phyloP scores from a whole-genome alignment of 2,888 invertebrate genomes.

The Mesoligia furuncula region DNA sequence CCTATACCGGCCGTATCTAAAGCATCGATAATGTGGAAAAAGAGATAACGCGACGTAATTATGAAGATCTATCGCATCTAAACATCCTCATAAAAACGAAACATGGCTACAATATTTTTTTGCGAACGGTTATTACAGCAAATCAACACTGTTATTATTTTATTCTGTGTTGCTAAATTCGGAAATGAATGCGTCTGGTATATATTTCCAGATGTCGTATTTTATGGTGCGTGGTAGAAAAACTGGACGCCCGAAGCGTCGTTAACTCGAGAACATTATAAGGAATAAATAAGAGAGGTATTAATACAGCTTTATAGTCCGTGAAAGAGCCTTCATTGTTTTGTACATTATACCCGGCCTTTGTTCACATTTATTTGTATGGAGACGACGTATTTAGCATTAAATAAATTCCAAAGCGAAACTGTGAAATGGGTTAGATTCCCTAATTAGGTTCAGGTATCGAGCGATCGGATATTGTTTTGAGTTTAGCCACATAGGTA shows the following conservation, averaged over 20 bases:
- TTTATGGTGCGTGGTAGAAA: constrained; percentile 87
- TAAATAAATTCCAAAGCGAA: constrained; percentile 72
- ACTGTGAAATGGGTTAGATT: constrained; percentile 61
- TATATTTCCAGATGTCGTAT: constrained; percentile 84
- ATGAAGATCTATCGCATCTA: constrained; percentile 63
- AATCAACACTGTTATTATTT: constrained; percentile 72
- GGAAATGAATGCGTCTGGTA: constrained; percentile 79
- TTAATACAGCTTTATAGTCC: constrained; percentile 88
- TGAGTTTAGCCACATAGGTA: not conserved
- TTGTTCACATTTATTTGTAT: constrained; percentile 77
- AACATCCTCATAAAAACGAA: constrained; percentile 60
- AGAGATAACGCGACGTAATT: constrained; percentile 66
- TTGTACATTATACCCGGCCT: constrained; percentile 74
- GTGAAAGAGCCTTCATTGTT: constrained; percentile 88
- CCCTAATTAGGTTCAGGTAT: constrained; percentile 56
- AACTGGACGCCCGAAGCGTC: constrained; percentile 85
- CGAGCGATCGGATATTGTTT: constrained; percentile 9
- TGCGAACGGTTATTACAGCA: constrained; percentile 66
- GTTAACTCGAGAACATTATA: constrained; percentile 90
- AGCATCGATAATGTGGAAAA: constrained; percentile 72
- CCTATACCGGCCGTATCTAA: constrained; percentile 73
- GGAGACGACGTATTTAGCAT: constrained; percentile 76
- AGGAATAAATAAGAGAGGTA: constrained; percentile 88
- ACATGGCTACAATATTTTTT: constrained; percentile 57
- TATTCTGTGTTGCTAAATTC: constrained; percentile 79